Evolutionary conservation across 2,113 vertebrate genomes (phyloP).

Genomic region (Verasper variegatus): DNA sequence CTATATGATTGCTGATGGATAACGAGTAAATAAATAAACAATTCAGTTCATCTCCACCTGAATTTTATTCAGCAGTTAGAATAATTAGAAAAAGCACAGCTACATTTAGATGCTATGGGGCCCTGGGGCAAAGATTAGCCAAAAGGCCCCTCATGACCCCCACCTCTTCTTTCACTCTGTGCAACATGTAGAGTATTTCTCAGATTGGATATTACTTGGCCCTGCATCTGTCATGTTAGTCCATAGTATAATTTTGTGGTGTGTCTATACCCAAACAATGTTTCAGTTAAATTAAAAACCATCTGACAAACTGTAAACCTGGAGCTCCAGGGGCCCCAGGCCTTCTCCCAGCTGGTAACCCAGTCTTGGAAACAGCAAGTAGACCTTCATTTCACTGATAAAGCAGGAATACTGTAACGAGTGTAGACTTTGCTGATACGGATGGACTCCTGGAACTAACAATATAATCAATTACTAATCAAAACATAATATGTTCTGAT

Average conservation of each 20-base stretch:
- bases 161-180: neutral
- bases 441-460: neutral
- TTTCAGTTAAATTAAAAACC: neutral
- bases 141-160: neutral
- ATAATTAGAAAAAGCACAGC: neutral
- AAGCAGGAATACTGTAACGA: neutral
- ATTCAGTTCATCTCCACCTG: neutral
- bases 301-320: neutral
- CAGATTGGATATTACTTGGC: no score
- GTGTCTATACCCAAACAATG: no score
- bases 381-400: neutral
- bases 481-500: neutral
- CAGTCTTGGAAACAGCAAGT: neutral
- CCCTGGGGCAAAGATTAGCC: neutral
- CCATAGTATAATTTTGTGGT: no score
- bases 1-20: no score
- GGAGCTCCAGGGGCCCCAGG: neutral
- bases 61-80: no score
- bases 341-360: neutral
- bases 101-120: neutral
- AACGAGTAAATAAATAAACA: neutral
- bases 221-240: no score
- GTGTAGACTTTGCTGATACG: neutral
- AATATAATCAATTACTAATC: neutral
- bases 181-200: no score